A percentile compares a stretch with the other conserved stretches of the same genome.
phyloP scores from a whole-genome alignment of 2,113 vertebrate species.

The Pan troglodytes region NHGRI_mPanTro3-v2.1_pri NC_072402.2:56684501-56685000 shows the following conservation, averaged over 20 bases:
- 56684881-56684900: background rate
- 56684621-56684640: rapidly evolving
- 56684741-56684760: rapidly evolving
- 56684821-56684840: conserved; percentile 3
- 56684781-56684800: background rate
- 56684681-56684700: no score
- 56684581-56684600: background rate
- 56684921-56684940: background rate
- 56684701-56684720: no score
- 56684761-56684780: background rate
- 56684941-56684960: background rate
- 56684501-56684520: background rate
- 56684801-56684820: background rate
- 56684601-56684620: background rate
- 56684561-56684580: background rate
- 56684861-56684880: background rate
- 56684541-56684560: background rate
- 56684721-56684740: rapidly evolving
- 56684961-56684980: background rate
- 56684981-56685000: background rate
- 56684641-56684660: rapidly evolving
- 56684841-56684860: background rate
- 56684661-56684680: no score
- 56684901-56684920: background rate
- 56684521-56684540: background rate